Evolutionary conservation across 37 sponge, comb jelly and placozoan species (phyloP), one percentile per base, ranked within the genome.

Genomic region (Axinella damicornis): DNA sequence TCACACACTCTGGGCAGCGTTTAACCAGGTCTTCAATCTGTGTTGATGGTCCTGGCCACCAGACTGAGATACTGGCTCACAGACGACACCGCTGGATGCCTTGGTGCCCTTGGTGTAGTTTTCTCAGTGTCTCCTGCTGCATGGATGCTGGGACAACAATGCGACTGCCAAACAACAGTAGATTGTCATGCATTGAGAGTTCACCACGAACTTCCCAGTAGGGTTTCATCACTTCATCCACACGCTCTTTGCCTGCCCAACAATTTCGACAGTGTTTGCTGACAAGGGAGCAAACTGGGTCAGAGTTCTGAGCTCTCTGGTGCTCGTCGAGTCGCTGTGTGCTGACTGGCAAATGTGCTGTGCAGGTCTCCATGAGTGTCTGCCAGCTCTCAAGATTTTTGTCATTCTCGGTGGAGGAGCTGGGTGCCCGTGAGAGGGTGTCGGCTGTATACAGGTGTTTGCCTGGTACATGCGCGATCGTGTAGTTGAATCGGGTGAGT

Each of bases 11-110:
- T 37, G 40, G 22, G 35, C 80, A 65, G 35, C 64, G 1, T 65
- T 65, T 18, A n/a, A 79, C 31, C 71, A 31, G 16, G 18, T 81
- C 33, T 33, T 81, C 57, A 21, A 81, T 36, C 34, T 53, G 56
- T 35, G 17, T 19, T 19, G 71, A 53, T 81, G 69, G 27, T 41
- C 66, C 82, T 34, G 79, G 82, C 71, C 82, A 81, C 82, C 82
- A 81, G 52, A 74, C 75, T 53, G 75, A 39, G 5, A 5, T 52
- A 53, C 40, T 39, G 25, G 75, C 41, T 11, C 54, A 20, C 22
- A 39, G 40, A 21, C 6, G 55, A 28, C 76, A 76, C 53, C 57
- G 25, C 58, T 54, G 32, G 28, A 76, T 76, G 16, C 76, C 58
- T 1, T 55, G 76, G 33, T 76, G 76, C 22, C 76, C 76, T 0